A percentile compares a stretch with the other conserved stretches of the same genome.
Evolutionary conservation across 2,113 vertebrate genomes (phyloP).

Genomic region (Empidonax traillii): DNA sequence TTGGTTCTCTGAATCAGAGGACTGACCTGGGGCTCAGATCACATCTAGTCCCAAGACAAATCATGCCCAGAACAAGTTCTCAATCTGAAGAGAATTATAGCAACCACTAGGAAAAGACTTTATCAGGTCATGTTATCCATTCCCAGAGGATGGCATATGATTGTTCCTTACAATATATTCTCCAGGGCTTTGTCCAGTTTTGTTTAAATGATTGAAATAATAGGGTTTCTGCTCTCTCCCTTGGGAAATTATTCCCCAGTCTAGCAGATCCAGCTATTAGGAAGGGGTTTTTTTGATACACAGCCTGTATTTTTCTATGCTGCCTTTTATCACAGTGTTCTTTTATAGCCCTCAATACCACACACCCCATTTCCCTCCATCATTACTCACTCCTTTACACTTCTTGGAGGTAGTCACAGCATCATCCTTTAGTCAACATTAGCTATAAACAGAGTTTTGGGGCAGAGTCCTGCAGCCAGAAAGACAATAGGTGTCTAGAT

Average conservation of each 20-base stretch:
- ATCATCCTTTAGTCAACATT: neutral
- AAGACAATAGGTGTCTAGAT: neutral
- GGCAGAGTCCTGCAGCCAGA: neutral
- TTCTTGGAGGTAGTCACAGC: neutral
- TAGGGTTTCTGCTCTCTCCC: constrained; percentile 1
- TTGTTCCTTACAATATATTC: constrained; percentile 12
- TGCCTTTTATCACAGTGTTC: neutral
- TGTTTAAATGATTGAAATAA: constrained; percentile 58
- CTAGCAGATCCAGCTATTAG: neutral
- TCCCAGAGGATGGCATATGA: neutral
- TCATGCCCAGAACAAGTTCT: constrained; percentile 31
- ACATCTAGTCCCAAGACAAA: constrained; percentile 43
- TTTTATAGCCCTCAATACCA: neutral
- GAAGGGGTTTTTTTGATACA: neutral
- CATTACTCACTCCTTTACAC: neutral
- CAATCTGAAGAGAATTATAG: neutral
- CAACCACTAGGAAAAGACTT: constrained; percentile 29
- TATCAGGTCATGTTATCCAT: constrained; percentile 18
- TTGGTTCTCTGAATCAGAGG: neutral
- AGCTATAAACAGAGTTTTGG: neutral
- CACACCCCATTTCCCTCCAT: neutral
- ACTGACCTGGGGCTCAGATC: constrained; percentile 33
- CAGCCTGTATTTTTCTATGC: neutral
- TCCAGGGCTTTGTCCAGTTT: constrained; percentile 56
- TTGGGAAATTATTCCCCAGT: constrained; percentile 25